Evolutionary conservation across 2,113 vertebrate species (phyloP), one percentile per base, ranked within the genome.

Genomic region (Scolopax mira): DNA sequence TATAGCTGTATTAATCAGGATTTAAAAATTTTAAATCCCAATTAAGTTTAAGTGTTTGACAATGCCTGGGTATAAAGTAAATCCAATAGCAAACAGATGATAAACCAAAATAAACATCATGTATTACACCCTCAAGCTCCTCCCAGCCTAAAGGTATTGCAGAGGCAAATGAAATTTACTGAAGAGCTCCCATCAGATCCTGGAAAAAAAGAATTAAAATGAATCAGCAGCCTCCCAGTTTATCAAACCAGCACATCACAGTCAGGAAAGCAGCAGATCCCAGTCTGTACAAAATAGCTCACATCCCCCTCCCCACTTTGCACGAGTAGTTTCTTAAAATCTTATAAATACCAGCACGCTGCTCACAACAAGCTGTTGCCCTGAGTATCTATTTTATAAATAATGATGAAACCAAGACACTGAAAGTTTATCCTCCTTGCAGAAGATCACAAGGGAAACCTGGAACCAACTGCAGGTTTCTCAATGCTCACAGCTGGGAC

Each of bases 231-330:
- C 22, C 30, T 57, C 46, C 21, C 31, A 11, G 2, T 8, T 58
- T 24, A 55, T 46, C n/a, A 54, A 48, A 58, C 24, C 41, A 52
- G 23, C 1, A 2, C 1, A 0, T 30, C 31, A 14, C 3, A 4
- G 13, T 37, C 15, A 28, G 46, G 17, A 52, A 64, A 7, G 13
- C 37, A 58, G n/a, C 1, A 89, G n/a, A 71, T 52, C 33, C 16
- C 75, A 69, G 37, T 19, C 24, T 33, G 21, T 8, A 37, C 5
- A 13, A 37, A 61, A 18, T 1, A 70, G 33, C 4, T 37, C 35
- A 37, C 35, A 25, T 22, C 21, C 21, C 10, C 25, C 39, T 55
- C 23, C n/a, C 13, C 9, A 23, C 15, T 6, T 30, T 7, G 3
- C 1, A 4, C 6, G 10, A 55, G 6, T 12, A 21, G 4, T 24